phyloP scores from a whole-genome alignment of 1,140 invertebrate genomes.

The Sycophila sp. region DNA sequence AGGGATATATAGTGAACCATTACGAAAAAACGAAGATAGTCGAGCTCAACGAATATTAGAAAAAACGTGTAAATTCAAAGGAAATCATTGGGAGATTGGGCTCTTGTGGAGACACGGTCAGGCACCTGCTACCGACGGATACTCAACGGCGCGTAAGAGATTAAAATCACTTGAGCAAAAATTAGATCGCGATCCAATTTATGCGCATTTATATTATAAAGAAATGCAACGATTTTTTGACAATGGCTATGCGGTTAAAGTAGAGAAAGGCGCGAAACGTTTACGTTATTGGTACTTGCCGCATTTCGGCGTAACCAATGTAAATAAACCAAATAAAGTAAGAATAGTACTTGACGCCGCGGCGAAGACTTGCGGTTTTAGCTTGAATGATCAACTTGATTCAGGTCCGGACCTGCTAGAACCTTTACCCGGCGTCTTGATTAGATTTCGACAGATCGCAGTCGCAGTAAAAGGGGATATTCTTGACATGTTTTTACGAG shows the following conservation, averaged over 20 bases:
- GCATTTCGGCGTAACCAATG: too few species aligned
- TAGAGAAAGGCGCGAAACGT: neutral
- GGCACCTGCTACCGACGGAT: neutral
- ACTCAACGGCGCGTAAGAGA: constrained; percentile 6
- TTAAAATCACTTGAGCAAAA: constrained; percentile 14
- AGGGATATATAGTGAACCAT: too few species aligned
- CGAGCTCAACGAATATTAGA: too few species aligned
- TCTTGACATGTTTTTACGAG: constrained; percentile 56
- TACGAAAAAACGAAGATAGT: neutral
- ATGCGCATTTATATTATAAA: constrained; percentile 5
- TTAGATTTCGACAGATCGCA: constrained; percentile 47
- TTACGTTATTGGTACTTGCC: constrained; percentile 45
- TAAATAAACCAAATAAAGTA: constrained; percentile 46
- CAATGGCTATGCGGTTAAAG: constrained; percentile 37
- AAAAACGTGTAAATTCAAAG: constrained; percentile 4
- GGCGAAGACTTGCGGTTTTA: constrained; percentile 35
- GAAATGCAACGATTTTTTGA: too few species aligned
- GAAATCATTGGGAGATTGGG: constrained; percentile 36
- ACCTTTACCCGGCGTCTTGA: constrained; percentile 46
- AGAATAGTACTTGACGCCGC: constrained; percentile 50
- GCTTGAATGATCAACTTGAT: constrained; percentile 43
- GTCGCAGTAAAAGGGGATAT: constrained; percentile 50
- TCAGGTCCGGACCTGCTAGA: constrained; percentile 47
- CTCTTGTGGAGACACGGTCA: constrained; percentile 27
- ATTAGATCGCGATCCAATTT: constrained; percentile 6